Evolutionary conservation across 2,113 vertebrate species (phyloP).

Genomic region (Chascanopsetta lugubris): DNA sequence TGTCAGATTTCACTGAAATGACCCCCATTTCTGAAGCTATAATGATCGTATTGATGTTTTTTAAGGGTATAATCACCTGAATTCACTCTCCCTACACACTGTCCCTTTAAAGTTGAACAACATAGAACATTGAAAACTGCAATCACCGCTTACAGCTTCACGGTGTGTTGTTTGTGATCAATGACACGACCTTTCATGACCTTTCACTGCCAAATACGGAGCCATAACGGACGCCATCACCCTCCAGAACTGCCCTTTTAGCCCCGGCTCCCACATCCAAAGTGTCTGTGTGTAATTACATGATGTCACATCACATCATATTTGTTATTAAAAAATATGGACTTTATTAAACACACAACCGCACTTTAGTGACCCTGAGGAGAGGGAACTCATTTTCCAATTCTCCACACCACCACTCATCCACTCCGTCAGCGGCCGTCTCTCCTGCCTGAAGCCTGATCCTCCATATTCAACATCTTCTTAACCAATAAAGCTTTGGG

Average conservation of each 20-base stretch:
- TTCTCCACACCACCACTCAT: slow-evolving; percentile 45
- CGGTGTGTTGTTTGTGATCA: no score
- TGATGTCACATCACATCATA: not conserved
- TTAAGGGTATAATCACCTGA: no score
- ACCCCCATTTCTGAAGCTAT: no score
- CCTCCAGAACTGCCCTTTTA: not conserved
- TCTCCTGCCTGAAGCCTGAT: slow-evolving; percentile 37
- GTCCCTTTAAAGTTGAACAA: no score
- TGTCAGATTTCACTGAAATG: no score
- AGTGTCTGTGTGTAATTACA: not conserved
- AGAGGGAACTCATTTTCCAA: slow-evolving; percentile 42
- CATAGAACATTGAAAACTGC: no score
- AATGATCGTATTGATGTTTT: no score
- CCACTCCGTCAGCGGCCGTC: slow-evolving; percentile 27
- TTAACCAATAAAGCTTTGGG: slow-evolving; percentile 56
- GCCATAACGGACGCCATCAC: no score
- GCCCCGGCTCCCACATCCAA: not conserved
- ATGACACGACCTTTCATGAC: no score
- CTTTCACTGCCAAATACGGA: not conserved
- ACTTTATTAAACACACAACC: slow-evolving; percentile 5
- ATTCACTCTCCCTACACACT: no score
- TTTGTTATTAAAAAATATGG: not conserved
- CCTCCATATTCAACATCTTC: slow-evolving; percentile 38
- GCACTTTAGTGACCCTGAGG: slow-evolving; percentile 20
- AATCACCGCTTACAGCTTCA: no score